Base-by-base conservation (phyloP, 2,113 vertebrate species). In the Gallinago jamesoni region DNA sequence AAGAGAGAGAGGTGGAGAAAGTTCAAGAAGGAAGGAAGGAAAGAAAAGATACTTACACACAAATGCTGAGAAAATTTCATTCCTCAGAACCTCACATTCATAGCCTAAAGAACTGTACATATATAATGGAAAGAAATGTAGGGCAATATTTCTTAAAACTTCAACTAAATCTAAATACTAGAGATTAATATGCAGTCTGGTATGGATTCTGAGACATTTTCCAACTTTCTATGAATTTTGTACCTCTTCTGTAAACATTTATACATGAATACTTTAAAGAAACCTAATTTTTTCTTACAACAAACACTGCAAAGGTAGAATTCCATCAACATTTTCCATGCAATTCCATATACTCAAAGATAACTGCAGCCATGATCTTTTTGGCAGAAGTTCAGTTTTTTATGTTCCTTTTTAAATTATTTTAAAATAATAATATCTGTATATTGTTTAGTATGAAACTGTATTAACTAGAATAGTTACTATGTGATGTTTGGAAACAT, bases 241-340 rank as follows among this genome's bases (percentile, higher is more conserved):
- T 62, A 25, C 25, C 10, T 43, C 16, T 67, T 30, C 22, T 55
- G 28, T 79, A 62, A 11, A n/a, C 19, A 33, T 4, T 8, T 37
- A 39, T 24, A 48, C 10, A 2, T 2, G 1, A 45, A n/a, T 55
- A 37, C 30, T 83, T 55, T 30, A 62, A 68, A 55, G 10, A 43
- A 68, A 68, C 60, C 10, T 19, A 9, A 35, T 45, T 45, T 33
- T 23, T 72, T 55, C n/a, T 47, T 52, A 73, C 24, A 66, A 31
- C 1, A 3, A 50, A 14, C 6, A 10, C 16, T 1, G 1, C 1
- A 0, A 30, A 70, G 14, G 21, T 41, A 64, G 24, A 63, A 30
- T 30, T 62, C 30, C 57, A 39, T 57, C 24, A 77, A 8, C 27
- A 41, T 43, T 76, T 84, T 70, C 50, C 9, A 35, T 41, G 10